These are phyloP conservation scores for Willowsia nigromaculata DNA, from an alignment of 2,888 invertebrate genomes.

Conservation along the genomic window DNA sequence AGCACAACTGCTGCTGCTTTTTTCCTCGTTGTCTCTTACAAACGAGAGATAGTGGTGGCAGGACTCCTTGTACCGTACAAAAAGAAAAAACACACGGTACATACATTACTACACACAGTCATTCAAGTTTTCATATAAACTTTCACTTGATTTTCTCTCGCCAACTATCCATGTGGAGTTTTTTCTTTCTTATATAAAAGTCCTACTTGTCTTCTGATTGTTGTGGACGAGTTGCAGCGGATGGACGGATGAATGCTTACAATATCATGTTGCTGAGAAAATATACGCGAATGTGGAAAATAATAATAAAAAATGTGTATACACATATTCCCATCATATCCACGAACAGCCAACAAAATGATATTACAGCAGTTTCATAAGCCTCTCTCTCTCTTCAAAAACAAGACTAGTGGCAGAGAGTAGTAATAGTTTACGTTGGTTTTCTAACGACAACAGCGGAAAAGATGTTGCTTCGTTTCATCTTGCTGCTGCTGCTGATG, in stretches of 20 bases:
- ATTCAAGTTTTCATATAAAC: conserved; percentile 34
- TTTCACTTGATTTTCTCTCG: conserved; percentile 49
- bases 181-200: conserved; percentile 25
- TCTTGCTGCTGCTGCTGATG: background rate
- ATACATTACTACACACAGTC: conserved; percentile 24
- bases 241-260: conserved; percentile 66
- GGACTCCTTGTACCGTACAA: conserved; percentile 21
- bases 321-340: conserved; percentile 1
- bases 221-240: conserved; percentile 57
- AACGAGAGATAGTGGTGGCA: conserved; percentile 37
- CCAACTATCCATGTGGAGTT: conserved; percentile 51
- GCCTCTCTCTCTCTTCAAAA: background rate
- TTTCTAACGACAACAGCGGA: background rate
- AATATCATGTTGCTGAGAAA: conserved; percentile 12
- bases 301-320: background rate
- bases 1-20: conserved; percentile 31
- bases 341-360: background rate
- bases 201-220: conserved; percentile 48
- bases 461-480: background rate
- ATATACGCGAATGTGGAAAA: background rate
- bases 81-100: conserved; percentile 10
- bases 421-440: conserved; percentile 28
- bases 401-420: background rate
- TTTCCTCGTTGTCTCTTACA: conserved; percentile 33
- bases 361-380: background rate